Evolutionary conservation across 2,113 vertebrate genomes (phyloP), one percentile per base, ranked within the genome.

Genomic region (Calidris pygmaea): DNA sequence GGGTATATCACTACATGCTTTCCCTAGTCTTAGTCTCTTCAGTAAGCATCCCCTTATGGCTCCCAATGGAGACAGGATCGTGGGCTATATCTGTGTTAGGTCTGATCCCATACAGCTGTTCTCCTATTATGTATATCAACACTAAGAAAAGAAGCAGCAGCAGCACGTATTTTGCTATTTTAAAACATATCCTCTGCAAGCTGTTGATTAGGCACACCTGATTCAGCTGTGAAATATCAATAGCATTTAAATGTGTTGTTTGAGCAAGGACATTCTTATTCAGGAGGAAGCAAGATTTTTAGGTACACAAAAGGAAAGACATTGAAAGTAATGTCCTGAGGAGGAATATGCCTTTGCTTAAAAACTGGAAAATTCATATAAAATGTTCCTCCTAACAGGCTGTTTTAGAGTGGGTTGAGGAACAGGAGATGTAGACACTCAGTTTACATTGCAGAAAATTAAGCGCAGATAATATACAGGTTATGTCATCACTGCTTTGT

Each of bases 401-500:
- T 62, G 13, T 11, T 88, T 92, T 55, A 76, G 27, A 66, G 32
- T 37, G 22, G 24, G 22, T 41, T 91, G 73, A 80, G 34, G 45
- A 29, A 50, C 10, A 68, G 73, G 67, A 89, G 93, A 80, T 58
- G 39, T 1, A 9, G 82, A n/a, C 24, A 10, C 41, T 41, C 13
- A 15, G 63, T 82, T 93, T 89, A 77, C 59, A 13, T 12, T 80
- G 82, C 55, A 71, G 88, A 75, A 95, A 89, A 94, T 85, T 85
- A 79, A 90, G 41, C 59, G 50, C 59, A 79, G 83, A 55, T 91
- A 78, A 95, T 76, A 81, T 27, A 84, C 43, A 85, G 70, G 74
- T 75, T 83, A 60, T 89, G 47, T 95, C 90, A 89, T 67, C 65
- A 7, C 86, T 86, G n/a, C 72, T 80, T 91, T 93, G 79, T 90